phyloP scores from a whole-genome alignment of 2,797 vertebrate genomes.

The Coregonus sp. region DNA sequence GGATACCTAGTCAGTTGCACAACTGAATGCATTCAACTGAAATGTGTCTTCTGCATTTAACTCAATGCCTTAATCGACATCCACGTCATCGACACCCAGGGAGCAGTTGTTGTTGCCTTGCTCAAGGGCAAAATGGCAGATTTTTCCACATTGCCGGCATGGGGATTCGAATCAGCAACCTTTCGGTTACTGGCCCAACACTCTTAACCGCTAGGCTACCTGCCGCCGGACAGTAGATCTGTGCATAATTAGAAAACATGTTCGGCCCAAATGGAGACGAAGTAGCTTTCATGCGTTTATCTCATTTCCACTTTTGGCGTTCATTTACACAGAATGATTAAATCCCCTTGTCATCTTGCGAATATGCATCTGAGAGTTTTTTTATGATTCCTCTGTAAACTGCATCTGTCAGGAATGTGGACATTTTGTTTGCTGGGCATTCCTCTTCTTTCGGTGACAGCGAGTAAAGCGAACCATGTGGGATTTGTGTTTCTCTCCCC shows the following conservation, averaged over 20 bases:
- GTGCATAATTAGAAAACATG: constrained; percentile 4
- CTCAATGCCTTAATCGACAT: no score
- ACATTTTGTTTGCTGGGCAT: neutral
- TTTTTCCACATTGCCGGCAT: no score
- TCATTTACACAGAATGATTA: neutral
- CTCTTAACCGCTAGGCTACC: neutral
- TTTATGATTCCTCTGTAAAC: constrained; percentile 16
- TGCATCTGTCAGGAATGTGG: constrained; percentile 22
- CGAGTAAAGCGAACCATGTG: constrained; percentile 4
- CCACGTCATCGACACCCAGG: no score
- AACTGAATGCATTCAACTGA: no score
- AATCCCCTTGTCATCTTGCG: constrained; percentile 9
- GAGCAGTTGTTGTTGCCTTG: no score
- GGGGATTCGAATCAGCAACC: no score
- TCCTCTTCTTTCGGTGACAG: neutral
- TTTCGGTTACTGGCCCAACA: no score
- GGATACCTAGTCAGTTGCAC: no score
- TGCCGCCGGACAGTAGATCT: neutral
- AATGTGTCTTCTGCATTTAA: no score
- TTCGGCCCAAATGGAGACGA: constrained; percentile 19
- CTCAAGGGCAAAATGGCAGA: no score
- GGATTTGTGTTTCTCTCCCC: constrained; percentile 9
- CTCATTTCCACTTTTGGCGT: constrained; percentile 6
- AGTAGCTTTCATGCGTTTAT: constrained; percentile 5
- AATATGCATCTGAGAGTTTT: constrained; percentile 14